Conservation (phyloP, 2,113 vertebrate genomes). For the Brachyhypopomus occidentalis region DNA sequence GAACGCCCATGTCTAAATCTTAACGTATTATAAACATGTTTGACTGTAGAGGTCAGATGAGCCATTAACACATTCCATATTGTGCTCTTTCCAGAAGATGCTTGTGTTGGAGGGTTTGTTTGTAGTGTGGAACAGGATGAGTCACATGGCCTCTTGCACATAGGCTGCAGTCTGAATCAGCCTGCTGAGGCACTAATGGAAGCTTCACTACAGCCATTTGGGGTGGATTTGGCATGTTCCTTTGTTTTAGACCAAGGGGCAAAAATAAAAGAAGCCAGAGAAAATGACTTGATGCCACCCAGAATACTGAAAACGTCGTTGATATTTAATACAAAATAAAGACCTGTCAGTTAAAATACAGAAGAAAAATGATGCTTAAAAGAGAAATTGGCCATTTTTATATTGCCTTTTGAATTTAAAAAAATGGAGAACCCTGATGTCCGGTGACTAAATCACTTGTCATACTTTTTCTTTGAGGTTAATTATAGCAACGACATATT, state of each 20-base stretch:
- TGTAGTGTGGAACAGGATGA: constrained; percentile 13
- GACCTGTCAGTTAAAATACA: no score
- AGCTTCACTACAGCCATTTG: constrained; percentile 45
- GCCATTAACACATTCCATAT: constrained; percentile 1
- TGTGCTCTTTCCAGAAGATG: constrained; percentile 18
- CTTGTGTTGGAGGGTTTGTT: constrained; percentile 31
- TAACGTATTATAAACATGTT: constrained; percentile 17
- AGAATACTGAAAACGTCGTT: no score
- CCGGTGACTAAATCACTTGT: no score
- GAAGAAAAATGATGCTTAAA: no score
- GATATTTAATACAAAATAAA: no score
- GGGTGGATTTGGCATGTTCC: constrained; percentile 7
- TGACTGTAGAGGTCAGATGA: neutral
- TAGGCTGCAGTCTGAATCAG: constrained; percentile 5
- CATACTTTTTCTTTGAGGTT: no score
- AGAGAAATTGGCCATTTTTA: no score
- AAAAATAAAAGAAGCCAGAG: constrained; percentile 36
- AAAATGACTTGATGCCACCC: constrained; percentile 33
- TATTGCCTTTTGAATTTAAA: no score
- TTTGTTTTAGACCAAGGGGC: constrained; percentile 28
- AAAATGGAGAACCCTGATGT: no score
- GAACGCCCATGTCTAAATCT: neutral
- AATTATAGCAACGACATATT: no score
- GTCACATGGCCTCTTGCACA: constrained; percentile 30
- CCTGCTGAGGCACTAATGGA: constrained; percentile 60